A percentile compares a stretch with the other conserved stretches of the same genome.
Conservation (phyloP, 2,888 invertebrate species). For the Nymphalis urticae region DNA sequence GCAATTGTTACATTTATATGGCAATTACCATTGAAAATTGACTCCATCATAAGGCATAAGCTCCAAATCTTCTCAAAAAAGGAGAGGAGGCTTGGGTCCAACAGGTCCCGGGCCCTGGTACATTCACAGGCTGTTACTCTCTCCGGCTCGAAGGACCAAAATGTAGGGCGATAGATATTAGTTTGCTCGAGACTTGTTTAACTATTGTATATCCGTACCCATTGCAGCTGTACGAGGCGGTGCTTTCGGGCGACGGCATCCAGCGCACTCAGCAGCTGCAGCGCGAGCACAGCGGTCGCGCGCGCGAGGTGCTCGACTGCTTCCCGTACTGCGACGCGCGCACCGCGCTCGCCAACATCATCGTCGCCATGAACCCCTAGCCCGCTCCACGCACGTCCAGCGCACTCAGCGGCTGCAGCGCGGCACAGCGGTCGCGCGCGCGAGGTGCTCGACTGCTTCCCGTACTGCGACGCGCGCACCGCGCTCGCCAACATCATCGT, state of each 20-base stretch:
- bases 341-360: conserved; percentile 92
- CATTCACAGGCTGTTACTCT: no score
- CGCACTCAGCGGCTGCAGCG: conserved; percentile 81
- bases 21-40: no score
- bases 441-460: conserved; percentile 87
- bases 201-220: no score
- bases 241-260: conserved; percentile 86
- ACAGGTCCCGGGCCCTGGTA: no score
- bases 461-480: conserved; percentile 90
- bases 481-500: conserved; percentile 93
- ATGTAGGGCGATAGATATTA: no score
- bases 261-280: conserved; percentile 88
- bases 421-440: conserved; percentile 88
- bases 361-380: conserved; percentile 88
- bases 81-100: no score
- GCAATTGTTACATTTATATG: no score
- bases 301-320: conserved; percentile 87
- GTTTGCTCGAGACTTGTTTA: no score
- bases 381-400: conserved; percentile 67
- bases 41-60: no score
- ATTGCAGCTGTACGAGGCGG: conserved; percentile 78
- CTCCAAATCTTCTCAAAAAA: no score
- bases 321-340: conserved; percentile 92
- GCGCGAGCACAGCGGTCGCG: conserved; percentile 87
- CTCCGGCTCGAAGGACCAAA: no score